Base-by-base conservation (phyloP, 2,797 vertebrate species). In the Lindbergichthys nudifrons region DNA sequence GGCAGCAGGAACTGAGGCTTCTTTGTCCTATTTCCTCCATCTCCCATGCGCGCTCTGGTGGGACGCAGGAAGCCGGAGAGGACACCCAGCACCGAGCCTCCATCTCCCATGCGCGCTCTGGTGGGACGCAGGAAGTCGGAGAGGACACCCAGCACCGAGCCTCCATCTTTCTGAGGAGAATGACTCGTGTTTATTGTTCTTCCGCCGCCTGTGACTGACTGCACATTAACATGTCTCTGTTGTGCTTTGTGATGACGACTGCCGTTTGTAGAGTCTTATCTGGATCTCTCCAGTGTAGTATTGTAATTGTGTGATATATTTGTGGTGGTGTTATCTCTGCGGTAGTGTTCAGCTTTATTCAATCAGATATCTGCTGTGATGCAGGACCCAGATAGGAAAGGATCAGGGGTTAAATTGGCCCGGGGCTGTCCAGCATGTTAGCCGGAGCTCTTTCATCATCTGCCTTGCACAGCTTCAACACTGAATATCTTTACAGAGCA, bases 341-440 rank as follows among this genome's bases (percentile, higher is more conserved):
- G 0, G 50, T 5, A 39, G 61, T 58, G 62, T 53, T 79, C 67
- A 13, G 19, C 61, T 58, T 84, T 65, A 46, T 52, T 57, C 15
- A 72, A 81, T 87, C 82, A 64, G 74, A 85, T 85, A 81, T 80
- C 57, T 67, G 74, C 56, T 43, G 50, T 36, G 83, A 85, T 87
- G 79, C 80, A 70, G 73, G 66, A 69, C 30, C 70, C 70, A 77
- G 86, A 87, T 85, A 70, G n/a, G 32, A 46, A 16, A 56, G 2
- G 26, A 26, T 26, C 26, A 26, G 26, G 32, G 32, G 32, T 9
- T 36, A 9, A 36, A 36, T 36, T 36, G 32, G 32, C 6, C 32
- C 6, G 32, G 32, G 6, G 1, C 8, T 36, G 32, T 36, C 32
- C 32, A 36, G 32, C 32, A 36, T 36, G 32, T 36, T 36, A 9